Evolutionary conservation across 2,888 invertebrate species (phyloP).

Genomic region (Falcaria lacertinaria): DNA sequence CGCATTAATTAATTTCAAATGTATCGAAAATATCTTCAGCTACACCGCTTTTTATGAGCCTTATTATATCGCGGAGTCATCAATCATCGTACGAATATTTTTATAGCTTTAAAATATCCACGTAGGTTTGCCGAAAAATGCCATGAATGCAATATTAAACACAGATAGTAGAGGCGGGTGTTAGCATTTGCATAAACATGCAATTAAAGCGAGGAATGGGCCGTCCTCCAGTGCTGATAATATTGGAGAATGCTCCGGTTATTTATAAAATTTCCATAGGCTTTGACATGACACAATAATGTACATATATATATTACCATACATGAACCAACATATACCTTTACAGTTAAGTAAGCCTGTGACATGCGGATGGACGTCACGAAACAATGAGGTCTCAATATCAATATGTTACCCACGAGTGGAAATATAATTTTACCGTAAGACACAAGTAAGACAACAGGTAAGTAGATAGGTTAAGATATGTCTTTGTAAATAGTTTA

Average conservation of each 20-base stretch:
- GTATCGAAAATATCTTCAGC: too few species aligned
- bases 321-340: too few species aligned
- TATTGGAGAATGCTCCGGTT: slow-evolving; percentile 38
- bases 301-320: not conserved
- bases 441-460: too few species aligned
- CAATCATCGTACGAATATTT: not conserved
- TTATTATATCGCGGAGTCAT: not conserved
- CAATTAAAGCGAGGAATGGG: slow-evolving; percentile 47
- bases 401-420: too few species aligned
- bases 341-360: too few species aligned
- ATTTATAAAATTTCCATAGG: slow-evolving; percentile 11
- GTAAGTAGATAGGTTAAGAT: too few species aligned
- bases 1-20: too few species aligned
- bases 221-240: slow-evolving; percentile 35
- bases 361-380: too few species aligned
- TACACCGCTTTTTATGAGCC: not conserved
- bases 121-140: slow-evolving; percentile 16
- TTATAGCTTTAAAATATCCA: not conserved
- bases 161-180: slow-evolving; percentile 24
- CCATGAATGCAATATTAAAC: slow-evolving; percentile 37
- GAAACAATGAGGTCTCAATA: too few species aligned
- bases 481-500: too few species aligned
- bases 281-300: not conserved
- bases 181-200: slow-evolving; percentile 53
- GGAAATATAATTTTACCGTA: too few species aligned